Conservation (phyloP, 2,113 vertebrate species). For the Cyanistes caeruleus region DNA sequence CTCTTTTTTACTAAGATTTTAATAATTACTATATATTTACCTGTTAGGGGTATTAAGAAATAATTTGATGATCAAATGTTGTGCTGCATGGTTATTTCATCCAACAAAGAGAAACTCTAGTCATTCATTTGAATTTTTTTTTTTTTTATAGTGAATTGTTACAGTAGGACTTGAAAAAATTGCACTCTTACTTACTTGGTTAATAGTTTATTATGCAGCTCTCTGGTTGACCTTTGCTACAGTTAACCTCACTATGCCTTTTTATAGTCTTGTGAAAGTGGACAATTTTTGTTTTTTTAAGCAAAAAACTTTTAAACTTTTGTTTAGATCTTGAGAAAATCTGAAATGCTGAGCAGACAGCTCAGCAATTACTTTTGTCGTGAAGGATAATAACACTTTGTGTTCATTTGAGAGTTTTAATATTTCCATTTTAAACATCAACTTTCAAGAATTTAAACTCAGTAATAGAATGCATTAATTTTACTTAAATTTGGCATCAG, state of each 20-base stretch:
- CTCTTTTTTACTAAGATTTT: not conserved
- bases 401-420: not conserved
- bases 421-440: conserved; percentile 47
- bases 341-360: not conserved
- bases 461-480: not conserved
- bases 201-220: not conserved
- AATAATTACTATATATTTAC: not conserved
- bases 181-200: not conserved
- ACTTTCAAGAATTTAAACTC: conserved; percentile 45
- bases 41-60: not conserved
- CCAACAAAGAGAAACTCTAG: not conserved
- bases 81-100: not conserved
- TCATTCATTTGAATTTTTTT: not conserved
- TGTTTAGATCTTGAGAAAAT: not conserved
- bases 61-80: not conserved
- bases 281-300: not conserved
- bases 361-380: not conserved
- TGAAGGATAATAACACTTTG: not conserved
- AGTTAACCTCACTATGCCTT: not conserved
- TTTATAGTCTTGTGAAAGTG: not conserved
- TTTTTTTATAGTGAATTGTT: not conserved
- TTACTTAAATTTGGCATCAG: conserved; percentile 23
- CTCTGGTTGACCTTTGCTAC: not conserved
- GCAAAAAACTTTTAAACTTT: not conserved
- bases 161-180: not conserved